Conservation (phyloP, 2,888 invertebrate genomes). For the Drosophila leonis region DNA sequence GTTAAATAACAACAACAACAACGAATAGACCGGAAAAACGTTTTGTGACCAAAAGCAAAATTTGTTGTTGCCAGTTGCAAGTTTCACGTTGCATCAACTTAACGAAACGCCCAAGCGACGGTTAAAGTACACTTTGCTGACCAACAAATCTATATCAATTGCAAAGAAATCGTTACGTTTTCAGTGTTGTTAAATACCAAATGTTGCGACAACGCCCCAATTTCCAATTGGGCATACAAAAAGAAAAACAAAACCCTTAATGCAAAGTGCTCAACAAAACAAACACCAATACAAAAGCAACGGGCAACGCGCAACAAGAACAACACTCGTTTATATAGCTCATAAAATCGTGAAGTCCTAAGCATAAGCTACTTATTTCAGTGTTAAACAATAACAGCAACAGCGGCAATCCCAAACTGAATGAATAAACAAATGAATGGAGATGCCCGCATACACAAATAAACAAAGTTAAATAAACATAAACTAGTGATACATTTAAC, state of each 20-base stretch:
- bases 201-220: conserved; percentile 11
- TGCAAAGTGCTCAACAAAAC: conserved; percentile 41
- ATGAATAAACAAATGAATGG: conserved; percentile 48
- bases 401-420: conserved; percentile 23
- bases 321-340: conserved; percentile 33
- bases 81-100: conserved; percentile 44
- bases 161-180: conserved; percentile 2
- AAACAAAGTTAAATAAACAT: conserved; percentile 67
- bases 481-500: conserved; percentile 72
- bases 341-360: conserved; percentile 55
- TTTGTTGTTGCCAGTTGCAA: conserved; percentile 56
- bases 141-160: conserved; percentile 21
- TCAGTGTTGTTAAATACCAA: conserved; percentile 33
- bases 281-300: conserved; percentile 41
- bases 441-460: conserved; percentile 45
- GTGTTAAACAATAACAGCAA: conserved; percentile 40
- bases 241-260: conserved; percentile 1
- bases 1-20: conserved; percentile 42
- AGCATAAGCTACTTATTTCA: conserved; percentile 69
- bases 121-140: conserved; percentile 20
- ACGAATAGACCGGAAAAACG: conserved; percentile 54
- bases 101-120: conserved; percentile 41
- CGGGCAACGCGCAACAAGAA: conserved; percentile 14
- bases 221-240: conserved; percentile 15
- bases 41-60: conserved; percentile 48